Evolutionary conservation across 2,113 vertebrate species (phyloP), one percentile per base, ranked within the genome.

Genomic region (Poeciliopsis prolifica): DNA sequence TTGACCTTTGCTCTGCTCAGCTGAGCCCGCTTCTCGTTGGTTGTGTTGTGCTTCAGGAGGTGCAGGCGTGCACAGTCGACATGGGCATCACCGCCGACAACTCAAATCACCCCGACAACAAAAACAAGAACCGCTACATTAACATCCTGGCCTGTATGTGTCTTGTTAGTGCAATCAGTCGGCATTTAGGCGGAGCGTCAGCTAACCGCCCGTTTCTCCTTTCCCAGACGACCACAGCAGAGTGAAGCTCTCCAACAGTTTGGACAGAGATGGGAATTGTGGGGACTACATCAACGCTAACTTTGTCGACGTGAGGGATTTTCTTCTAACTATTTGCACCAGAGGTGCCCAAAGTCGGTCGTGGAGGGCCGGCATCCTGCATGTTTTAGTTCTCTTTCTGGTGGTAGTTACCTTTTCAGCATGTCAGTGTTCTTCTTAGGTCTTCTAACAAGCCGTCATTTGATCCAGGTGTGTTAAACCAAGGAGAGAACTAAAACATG

Each of bases 251-350:
- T 90, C 95, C 87, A 95, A 92, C 72, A 95, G 96, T 89, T 79
- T 94, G 86, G 97, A 97, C 87, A 94, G 95, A 86, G 96, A 99
- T 31, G 96, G 95, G 66, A 96, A 93, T 84, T 92, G 94, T 31
- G 97, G 96, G 13, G 98, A 98, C 92, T 99, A 99, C 83, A 98
- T 99, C 90, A 99, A 99, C 80, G 98, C 98, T 44, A 99, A 99
- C 92, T 99, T 96, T 15, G 96, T 99, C 0, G 98, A 99, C 74
- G 98, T 99, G 92, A 96, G 97, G 11, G 19, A 7, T 14, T 17
- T 24, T 51, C 37, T 48, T 31, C 7, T 8, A 6, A 15, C 3
- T 13, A 1, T 48, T 33, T 3, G 19, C 19, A 48, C 44, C 33
- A 35, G 7, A 7, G 7, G 33, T 35, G 1, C 7, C 33, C 33